Evolutionary conservation across 2,113 vertebrate species (phyloP).

Genomic region (Mixornis gularis): DNA sequence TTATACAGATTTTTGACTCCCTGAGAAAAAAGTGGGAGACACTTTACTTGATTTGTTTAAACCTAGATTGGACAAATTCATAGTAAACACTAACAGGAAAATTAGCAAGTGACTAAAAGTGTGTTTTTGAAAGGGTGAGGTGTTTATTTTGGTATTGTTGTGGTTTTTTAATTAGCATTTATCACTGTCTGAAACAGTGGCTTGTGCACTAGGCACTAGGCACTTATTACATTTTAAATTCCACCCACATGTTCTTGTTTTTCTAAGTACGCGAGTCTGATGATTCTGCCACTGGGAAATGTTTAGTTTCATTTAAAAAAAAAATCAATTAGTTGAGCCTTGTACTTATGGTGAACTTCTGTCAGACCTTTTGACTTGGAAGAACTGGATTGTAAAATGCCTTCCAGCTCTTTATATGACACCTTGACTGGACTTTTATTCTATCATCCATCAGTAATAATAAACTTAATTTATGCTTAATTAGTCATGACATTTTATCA

Average conservation of each 20-base stretch:
- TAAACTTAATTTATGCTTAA: neutral
- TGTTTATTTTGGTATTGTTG: neutral
- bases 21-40: neutral
- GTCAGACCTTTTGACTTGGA: neutral
- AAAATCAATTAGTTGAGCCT: neutral
- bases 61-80: neutral
- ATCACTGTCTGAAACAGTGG: neutral
- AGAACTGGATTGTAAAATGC: neutral
- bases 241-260: neutral
- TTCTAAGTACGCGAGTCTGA: neutral
- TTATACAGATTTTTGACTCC: neutral
- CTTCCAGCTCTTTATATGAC: neutral
- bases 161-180: neutral
- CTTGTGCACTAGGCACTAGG: neutral
- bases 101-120: neutral
- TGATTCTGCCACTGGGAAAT: neutral
- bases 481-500: neutral
- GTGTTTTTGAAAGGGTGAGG: neutral
- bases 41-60: neutral
- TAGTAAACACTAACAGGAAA: neutral
- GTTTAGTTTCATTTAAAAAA: neutral
- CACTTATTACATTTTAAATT: neutral
- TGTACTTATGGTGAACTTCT: neutral
- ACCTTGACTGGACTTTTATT: neutral
- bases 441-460: neutral